Percentiles rank a stretch among this genome's conserved stretches.
Conservation (phyloP, 2,113 vertebrate species). For the Irena cyanogastra region DNA sequence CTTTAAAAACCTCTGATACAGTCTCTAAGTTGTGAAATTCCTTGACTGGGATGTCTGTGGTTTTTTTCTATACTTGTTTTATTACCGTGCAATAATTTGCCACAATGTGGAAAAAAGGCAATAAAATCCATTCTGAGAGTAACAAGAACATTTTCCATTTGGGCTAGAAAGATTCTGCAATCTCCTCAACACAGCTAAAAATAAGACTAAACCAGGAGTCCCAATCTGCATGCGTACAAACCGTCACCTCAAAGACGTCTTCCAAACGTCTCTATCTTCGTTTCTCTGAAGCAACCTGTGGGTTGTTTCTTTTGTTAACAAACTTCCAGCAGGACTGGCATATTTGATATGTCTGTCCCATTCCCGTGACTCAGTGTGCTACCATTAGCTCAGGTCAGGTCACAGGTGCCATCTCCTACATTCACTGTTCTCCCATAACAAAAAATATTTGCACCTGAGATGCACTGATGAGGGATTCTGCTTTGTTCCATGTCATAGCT, state of each 20-base stretch:
- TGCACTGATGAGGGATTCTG: not conserved
- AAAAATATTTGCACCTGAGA: not conserved
- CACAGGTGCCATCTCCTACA: not conserved
- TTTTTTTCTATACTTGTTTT: not conserved
- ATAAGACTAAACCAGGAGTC: not conserved
- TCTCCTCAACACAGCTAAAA: not conserved
- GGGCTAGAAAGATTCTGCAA: not conserved
- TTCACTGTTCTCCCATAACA: not conserved
- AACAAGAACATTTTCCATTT: not conserved
- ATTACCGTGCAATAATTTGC: not conserved
- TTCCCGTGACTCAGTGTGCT: not conserved
- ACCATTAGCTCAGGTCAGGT: not conserved
- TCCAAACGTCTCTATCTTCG: not conserved
- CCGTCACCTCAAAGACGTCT: not conserved
- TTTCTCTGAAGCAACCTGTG: not conserved
- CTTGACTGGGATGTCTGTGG: not conserved
- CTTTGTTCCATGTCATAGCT: not conserved
- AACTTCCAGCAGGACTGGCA: not conserved
- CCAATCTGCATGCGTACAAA: not conserved
- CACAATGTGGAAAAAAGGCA: not conserved
- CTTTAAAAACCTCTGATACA: not conserved
- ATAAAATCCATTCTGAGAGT: not conserved
- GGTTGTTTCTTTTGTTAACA: not conserved
- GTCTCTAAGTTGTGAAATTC: not conserved
- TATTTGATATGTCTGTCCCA: rapidly evolving